A percentile compares a stretch with the other conserved stretches of the same genome.
These are phyloP conservation scores for Rhopalosiphum maidis DNA, from an alignment of 1,140 invertebrate species.

Conservation along the genomic window DNA sequence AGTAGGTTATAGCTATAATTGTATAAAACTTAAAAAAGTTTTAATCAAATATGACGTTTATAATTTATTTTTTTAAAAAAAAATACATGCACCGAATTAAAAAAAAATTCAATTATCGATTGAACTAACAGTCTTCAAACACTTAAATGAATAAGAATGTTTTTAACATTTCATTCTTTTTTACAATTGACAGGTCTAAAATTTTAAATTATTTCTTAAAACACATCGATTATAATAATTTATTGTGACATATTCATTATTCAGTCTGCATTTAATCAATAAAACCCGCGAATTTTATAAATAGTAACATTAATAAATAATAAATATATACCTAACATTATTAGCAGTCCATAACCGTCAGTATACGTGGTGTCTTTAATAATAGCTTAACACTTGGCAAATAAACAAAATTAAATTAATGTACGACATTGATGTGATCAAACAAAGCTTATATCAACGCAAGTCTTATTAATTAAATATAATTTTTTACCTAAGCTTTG, in stretches of 20 bases:
- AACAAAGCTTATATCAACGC: neutral
- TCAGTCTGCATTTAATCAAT: neutral
- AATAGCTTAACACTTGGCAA: neutral
- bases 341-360: neutral
- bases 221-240: neutral
- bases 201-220: neutral
- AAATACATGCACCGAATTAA: neutral
- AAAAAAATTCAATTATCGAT: neutral
- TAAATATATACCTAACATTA: neutral
- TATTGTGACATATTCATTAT: neutral
- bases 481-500: neutral
- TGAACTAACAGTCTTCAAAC: neutral
- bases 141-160: neutral
- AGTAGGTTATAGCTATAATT: neutral
- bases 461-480: conserved; percentile 6
- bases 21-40: neutral
- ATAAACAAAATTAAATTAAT: neutral
- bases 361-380: neutral
- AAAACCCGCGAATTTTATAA: neutral
- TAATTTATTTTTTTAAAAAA: neutral
- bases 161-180: neutral
- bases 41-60: neutral
- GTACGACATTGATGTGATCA: neutral
- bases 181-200: neutral
- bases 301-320: neutral